These are phyloP conservation scores for Palythoa grandis DNA, from an alignment of 92 coral and sea anemone genomes.

Conservation along the genomic window DNA sequence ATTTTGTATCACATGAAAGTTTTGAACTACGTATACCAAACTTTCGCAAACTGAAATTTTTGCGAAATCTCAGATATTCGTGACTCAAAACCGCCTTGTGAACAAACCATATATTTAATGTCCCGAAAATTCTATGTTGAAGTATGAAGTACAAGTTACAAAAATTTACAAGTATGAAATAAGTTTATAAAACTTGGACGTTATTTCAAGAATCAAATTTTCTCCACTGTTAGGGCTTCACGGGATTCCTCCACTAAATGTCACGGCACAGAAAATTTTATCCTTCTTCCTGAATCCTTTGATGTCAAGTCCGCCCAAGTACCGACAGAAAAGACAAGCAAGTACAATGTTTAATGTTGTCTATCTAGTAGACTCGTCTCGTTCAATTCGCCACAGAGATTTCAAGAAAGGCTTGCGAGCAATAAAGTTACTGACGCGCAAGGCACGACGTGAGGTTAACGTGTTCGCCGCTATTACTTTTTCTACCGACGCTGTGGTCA, in stretches of 20 bases:
- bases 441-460: conserved; percentile 38
- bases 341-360: conserved; percentile 26
- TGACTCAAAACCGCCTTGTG: too few relatives aligned
- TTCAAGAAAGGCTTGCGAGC: conserved; percentile 35
- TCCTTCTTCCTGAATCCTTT: conserved; percentile 26
- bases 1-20: too few relatives aligned
- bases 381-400: conserved; percentile 40
- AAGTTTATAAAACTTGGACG: too few relatives aligned
- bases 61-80: too few relatives aligned
- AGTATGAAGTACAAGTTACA: too few relatives aligned
- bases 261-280: conserved; percentile 28
- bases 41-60: too few relatives aligned
- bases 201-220: background rate
- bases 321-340: conserved; percentile 10
- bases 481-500: conserved; percentile 31
- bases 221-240: background rate
- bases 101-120: too few relatives aligned
- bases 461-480: conserved; percentile 35
- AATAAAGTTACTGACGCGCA: conserved; percentile 31
- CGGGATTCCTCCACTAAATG: conserved; percentile 20
- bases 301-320: background rate
- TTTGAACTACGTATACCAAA: too few relatives aligned
- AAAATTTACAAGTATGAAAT: too few relatives aligned
- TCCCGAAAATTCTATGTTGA: too few relatives aligned
- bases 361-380: conserved; percentile 25